phyloP scores from a whole-genome alignment of 1,140 invertebrate genomes.

The Luehdorfia chinensis region DNA sequence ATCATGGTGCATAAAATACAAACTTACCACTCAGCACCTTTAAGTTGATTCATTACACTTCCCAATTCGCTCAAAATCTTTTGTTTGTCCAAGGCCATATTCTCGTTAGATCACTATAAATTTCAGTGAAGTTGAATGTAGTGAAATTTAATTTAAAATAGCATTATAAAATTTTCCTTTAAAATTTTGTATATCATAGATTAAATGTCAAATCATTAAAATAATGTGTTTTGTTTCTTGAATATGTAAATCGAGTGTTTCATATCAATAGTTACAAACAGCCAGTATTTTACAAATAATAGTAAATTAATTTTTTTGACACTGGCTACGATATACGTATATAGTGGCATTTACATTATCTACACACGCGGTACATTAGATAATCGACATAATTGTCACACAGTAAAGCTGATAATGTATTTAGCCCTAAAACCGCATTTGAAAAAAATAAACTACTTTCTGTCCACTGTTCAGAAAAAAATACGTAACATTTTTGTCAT shows the following conservation, averaged over 20 bases:
- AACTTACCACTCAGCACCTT: slow-evolving; percentile 62
- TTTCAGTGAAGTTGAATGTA: neutral
- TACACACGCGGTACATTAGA: too few relatives aligned
- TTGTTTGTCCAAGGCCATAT: slow-evolving; percentile 64
- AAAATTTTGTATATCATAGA: slow-evolving; percentile 17
- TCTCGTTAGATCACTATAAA: slow-evolving; percentile 20
- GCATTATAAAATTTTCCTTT: slow-evolving; percentile 11
- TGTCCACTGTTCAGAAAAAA: too few relatives aligned
- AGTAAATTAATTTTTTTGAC: too few relatives aligned
- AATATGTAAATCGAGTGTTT: neutral
- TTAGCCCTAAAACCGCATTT: too few relatives aligned
- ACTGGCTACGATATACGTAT: too few relatives aligned
- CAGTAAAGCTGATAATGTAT: too few relatives aligned
- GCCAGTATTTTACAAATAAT: slow-evolving; percentile 4
- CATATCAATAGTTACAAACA: neutral
- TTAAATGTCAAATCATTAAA: slow-evolving; percentile 1
- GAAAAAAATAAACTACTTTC: too few relatives aligned
- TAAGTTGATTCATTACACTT: slow-evolving; percentile 63
- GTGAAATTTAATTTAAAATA: slow-evolving; percentile 6
- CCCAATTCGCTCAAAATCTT: slow-evolving; percentile 64
- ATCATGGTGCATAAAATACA: neutral
- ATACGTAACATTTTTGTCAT: too few relatives aligned
- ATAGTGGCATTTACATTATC: too few relatives aligned
- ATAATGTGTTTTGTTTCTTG: neutral
- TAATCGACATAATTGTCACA: too few relatives aligned